These are phyloP conservation scores for Lysandra bellargus DNA, from an alignment of 2,888 invertebrate species.

Conservation along the genomic window DNA sequence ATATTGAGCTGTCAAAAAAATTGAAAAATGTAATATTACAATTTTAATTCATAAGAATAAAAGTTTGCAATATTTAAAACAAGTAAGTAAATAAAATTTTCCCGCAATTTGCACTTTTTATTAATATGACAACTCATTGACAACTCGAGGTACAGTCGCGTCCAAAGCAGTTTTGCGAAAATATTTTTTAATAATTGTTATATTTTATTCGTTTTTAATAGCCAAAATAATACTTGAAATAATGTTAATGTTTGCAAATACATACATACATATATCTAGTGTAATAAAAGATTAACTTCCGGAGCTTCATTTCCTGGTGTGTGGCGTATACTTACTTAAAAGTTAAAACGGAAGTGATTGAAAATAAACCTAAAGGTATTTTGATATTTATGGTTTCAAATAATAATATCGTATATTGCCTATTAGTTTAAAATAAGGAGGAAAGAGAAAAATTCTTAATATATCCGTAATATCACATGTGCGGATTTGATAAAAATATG, in stretches of 20 bases:
- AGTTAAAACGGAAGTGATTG: not conserved
- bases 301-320: not conserved
- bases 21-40: not conserved
- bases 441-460: not conserved
- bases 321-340: not conserved
- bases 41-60: not conserved
- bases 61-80: not conserved
- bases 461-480: not conserved
- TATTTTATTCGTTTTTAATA: not conserved
- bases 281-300: not conserved
- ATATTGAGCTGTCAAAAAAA: not conserved
- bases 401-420: too few relatives aligned
- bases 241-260: not conserved
- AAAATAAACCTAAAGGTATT: not conserved
- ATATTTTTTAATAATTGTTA: not conserved
- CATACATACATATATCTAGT: not conserved
- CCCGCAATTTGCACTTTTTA: not conserved
- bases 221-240: not conserved
- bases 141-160: not conserved
- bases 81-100: not conserved
- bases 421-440: too few relatives aligned
- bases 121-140: too few relatives aligned
- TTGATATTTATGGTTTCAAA: not conserved
- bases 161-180: not conserved
- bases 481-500: conserved; percentile 9